Percentiles rank a stretch among this genome's conserved stretches.
phyloP scores from a whole-genome alignment of 2,797 vertebrate genomes.

The Protosalanx chinensis region DNA sequence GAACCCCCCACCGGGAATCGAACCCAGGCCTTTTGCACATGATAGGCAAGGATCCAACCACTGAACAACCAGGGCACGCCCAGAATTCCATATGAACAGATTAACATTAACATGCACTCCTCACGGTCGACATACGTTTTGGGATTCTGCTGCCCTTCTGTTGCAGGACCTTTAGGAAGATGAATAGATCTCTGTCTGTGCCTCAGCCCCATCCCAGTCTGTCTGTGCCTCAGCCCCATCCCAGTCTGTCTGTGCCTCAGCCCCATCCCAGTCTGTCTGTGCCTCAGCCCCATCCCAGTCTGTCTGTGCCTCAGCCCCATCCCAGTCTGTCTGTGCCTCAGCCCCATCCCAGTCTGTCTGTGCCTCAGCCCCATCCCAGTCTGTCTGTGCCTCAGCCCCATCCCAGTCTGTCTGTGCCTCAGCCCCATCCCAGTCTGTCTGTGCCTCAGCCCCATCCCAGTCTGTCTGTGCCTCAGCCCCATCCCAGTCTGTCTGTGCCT shows the following conservation, averaged over 20 bases:
- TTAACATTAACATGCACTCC: background rate
- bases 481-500: background rate
- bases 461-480: background rate
- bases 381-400: background rate
- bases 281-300: background rate
- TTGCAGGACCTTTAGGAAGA: constrained; percentile 52
- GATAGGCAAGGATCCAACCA: no score
- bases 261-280: background rate
- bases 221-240: background rate
- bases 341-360: background rate
- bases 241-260: background rate
- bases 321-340: background rate
- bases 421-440: no score
- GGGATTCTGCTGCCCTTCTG: constrained; percentile 44
- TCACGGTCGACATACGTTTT: background rate
- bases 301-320: background rate
- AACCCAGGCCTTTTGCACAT: no score
- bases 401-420: background rate
- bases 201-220: background rate
- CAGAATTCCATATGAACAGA: background rate
- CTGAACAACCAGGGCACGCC: no score
- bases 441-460: background rate
- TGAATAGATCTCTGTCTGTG: background rate
- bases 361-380: background rate
- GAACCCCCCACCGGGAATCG: no score